Base-by-base conservation (phyloP, 2,797 vertebrate species). In the Siniperca undulata region DNA sequence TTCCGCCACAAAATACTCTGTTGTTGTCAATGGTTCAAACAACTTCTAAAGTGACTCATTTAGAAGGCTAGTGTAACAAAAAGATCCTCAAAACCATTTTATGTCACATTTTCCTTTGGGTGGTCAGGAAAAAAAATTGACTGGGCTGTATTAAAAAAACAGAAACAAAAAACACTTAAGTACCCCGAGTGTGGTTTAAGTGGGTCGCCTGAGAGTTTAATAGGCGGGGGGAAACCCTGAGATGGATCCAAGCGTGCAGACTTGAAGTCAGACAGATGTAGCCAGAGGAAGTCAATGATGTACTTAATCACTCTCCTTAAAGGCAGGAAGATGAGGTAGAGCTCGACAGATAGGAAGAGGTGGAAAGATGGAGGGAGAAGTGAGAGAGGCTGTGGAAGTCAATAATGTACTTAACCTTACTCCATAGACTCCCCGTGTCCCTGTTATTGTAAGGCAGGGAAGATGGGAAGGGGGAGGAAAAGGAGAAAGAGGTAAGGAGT, bases 351-450 rank as follows among this genome's bases (percentile, higher is more conserved):
- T 80, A 81, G 86, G 73, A 70, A 73, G 82, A 80, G 77, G 70
- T 71, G 68, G 77, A 68, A 70, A 79, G 82, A 87, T 7, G 40
- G 76, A 67, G 74, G 50, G 83, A 73, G 58, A 78, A 70, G 68
- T 1, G 55, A 76, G 75, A 36, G 68, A 79, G 67, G 80, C 68
- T 56, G 68, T 79, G 78, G 86, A 84, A 91, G 91, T 89, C 87
- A 88, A 90, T 91, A 87, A 89, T 87, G 83, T 84, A 86, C 89
- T 93, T 93, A 86, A 93, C 87, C 89, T 83, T 70, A 58, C 77
- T 80, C 81, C 14, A 5, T 83, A 52, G 81, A 65, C 88, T 87
- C 74, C 68, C 83, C 1, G 50, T 50, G 77, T 85, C 84, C 75
- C 83, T 86, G 85, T 86, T 90, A 67, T 87, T 91, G 73, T 85